Evolutionary conservation across 2,797 vertebrate species (phyloP).

Genomic region (Nannoperca obscura): DNA sequence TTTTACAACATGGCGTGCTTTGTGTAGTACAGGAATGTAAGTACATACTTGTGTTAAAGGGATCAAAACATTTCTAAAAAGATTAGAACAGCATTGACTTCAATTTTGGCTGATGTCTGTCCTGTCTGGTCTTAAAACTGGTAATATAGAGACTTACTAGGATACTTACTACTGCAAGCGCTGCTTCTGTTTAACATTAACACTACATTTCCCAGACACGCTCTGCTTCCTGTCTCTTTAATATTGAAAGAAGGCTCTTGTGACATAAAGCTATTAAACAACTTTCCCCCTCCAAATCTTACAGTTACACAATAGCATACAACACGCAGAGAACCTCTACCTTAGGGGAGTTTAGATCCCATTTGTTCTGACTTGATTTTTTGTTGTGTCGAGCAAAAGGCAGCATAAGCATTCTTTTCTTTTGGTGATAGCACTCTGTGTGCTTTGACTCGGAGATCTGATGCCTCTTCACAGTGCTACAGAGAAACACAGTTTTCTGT

Average conservation of each 20-base stretch:
- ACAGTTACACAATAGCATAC: background rate
- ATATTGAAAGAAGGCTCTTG: background rate
- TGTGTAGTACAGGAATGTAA: background rate
- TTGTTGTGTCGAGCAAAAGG: constrained; percentile 1
- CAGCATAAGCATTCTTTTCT: constrained; percentile 20
- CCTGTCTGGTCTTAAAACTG: background rate
- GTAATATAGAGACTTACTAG: background rate
- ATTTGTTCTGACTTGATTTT: constrained; percentile 26
- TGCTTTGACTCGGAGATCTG: constrained; percentile 45
- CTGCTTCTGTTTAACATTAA: background rate
- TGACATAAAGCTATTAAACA: background rate
- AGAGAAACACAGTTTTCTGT: constrained; percentile 20
- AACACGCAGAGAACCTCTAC: background rate
- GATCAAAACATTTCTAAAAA: background rate
- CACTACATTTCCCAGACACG: background rate
- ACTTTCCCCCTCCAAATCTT: background rate
- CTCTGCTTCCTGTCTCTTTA: background rate
- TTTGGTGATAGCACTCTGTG: constrained; percentile 22
- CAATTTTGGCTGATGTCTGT: background rate
- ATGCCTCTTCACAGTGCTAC: constrained; percentile 36
- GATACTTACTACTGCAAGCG: background rate
- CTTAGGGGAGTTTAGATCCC: constrained; percentile 1
- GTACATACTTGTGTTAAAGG: background rate
- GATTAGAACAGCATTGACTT: background rate
- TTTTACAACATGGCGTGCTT: background rate